Conservation (phyloP, 1,140 invertebrate genomes). For the Mamestra configurata region DNA sequence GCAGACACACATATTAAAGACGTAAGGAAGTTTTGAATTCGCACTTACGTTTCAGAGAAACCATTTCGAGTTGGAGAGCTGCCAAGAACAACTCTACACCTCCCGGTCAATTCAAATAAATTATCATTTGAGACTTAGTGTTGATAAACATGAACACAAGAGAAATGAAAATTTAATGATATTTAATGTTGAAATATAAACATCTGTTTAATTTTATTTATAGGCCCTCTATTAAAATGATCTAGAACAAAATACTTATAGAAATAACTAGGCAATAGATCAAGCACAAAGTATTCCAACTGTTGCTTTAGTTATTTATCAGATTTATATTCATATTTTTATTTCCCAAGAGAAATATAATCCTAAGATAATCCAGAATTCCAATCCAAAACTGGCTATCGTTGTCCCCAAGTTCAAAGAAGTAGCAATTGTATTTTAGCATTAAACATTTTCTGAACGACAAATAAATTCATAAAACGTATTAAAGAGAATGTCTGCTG, state of each 20-base stretch:
- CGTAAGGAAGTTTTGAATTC: conserved; percentile 70
- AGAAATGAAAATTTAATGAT: conserved; percentile 41
- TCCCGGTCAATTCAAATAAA: conserved; percentile 71
- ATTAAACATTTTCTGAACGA: not conserved
- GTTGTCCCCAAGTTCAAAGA: not conserved
- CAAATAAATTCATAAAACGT: conserved; percentile 14
- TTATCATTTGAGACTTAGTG: conserved; percentile 62
- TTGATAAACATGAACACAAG: conserved; percentile 55
- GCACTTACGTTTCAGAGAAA: conserved; percentile 73
- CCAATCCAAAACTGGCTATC: conserved; percentile 11
- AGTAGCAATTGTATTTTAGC: not conserved
- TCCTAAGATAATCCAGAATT: not conserved
- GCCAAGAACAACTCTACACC: conserved; percentile 71
- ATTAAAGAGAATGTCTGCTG: conserved; percentile 4
- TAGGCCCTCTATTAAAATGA: conserved; percentile 4
- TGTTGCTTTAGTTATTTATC: not conserved
- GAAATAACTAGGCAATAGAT: not conserved
- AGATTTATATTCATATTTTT: not conserved
- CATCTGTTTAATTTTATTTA: conserved; percentile 6
- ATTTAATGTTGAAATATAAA: conserved; percentile 38
- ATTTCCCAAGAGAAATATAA: conserved; percentile 9
- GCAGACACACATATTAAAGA: conserved; percentile 39
- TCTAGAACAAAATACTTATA: not conserved
- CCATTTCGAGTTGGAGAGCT: conserved; percentile 65
- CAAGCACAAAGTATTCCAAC: not conserved